These are phyloP conservation scores for Lichenostomus cassidix DNA, from an alignment of 2,113 vertebrate genomes.

Conservation along the genomic window DNA sequence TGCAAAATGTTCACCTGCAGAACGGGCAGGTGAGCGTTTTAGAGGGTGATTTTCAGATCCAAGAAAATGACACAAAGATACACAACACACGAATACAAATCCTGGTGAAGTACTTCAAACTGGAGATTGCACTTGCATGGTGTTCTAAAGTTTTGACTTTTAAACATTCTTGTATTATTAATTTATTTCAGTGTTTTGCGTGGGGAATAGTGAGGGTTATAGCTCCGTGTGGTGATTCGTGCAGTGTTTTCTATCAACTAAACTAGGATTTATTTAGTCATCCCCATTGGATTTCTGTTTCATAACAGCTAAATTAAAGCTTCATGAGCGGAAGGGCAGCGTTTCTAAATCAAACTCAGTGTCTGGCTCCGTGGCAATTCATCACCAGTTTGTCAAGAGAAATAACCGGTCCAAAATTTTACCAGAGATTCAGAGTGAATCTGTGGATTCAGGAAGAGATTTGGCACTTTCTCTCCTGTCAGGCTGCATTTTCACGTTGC, in stretches of 20 bases:
- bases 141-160: not conserved
- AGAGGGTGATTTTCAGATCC: not conserved
- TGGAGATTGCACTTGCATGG: not conserved
- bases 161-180: not conserved
- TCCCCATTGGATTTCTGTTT: not conserved
- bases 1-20: not conserved
- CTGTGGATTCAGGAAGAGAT: not conserved
- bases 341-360: not conserved
- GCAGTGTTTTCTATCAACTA: not conserved
- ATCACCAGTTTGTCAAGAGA: conserved; percentile 28
- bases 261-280: not conserved
- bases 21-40: not conserved
- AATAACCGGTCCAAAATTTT: not conserved
- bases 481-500: not conserved
- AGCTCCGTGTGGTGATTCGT: not conserved
- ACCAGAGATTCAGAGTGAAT: conserved; percentile 17
- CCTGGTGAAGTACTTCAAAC: not conserved
- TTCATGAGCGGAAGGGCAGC: not conserved
- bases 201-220: not conserved
- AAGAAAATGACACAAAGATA: not conserved
- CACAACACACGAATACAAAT: not conserved
- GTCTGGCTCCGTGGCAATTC: conserved; percentile 9
- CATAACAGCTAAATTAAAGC: conserved; percentile 23
- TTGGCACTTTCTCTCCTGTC: conserved; percentile 18
- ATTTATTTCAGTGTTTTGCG: not conserved